Evolutionary conservation across 2,113 vertebrate species (phyloP), one percentile per base, ranked within the genome.

Genomic region (Otis tarda): DNA sequence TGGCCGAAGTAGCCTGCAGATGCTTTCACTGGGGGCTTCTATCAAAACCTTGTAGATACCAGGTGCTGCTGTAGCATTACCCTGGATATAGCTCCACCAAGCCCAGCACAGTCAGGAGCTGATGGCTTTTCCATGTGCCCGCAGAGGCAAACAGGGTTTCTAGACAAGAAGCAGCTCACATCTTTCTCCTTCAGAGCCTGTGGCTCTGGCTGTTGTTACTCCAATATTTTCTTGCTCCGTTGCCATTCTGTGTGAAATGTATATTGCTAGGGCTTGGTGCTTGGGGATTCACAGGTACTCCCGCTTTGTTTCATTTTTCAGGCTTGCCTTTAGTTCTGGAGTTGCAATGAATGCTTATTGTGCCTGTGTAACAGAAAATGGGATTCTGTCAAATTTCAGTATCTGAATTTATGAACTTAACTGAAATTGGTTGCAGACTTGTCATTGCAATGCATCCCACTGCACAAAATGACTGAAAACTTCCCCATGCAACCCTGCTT

Each of bases 391-490:
- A 87, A 77, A 91, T 82, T 88, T 69, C 80, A 83, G 75, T 63
- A 89, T 95, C 83, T 86, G 80, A 84, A 95, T 96, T 83, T 95
- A 94, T 93, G 85, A 95, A 89, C 47, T 79, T 67, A 78, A 93
- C 13, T 1, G 4, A 88, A 94, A 90, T 56, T 79, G 84, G 33
- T 68, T 71, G 82, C 68, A 93, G 68, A 81, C 47, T 65, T 86
- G 60, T 73, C 83, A 75, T 60, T 92, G 63, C 77, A 90, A 61
- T 61, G 47, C 45, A 93, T 91, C 64, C 83, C 35, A 22, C 65
- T 83, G 68, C 45, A 88, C 60, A 63, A 94, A 96, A 92, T 53
- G 24, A 61, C 43, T 87, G 67, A 78, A 63, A 87, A 87, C 28
- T 86, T 90, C 81, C 87, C 56, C 31, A n/a, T 86, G 71, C 49